phyloP scores from a whole-genome alignment of 2,888 invertebrate species.

The Sicus ferrugineus region DNA sequence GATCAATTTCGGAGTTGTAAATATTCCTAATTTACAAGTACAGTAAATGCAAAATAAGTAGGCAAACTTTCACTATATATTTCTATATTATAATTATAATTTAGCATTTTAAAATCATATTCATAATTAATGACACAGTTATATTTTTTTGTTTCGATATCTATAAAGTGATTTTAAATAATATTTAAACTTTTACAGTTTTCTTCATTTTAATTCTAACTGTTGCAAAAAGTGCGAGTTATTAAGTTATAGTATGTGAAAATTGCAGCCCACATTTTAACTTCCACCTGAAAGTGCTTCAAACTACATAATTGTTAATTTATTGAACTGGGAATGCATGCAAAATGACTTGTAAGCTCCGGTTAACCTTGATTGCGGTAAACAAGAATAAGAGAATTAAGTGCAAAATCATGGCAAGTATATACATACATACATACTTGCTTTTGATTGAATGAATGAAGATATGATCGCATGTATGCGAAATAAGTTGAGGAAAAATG shows the following conservation, averaged over 20 bases:
- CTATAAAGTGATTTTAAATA: not conserved
- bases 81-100: too few relatives aligned
- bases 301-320: not conserved
- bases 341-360: not conserved
- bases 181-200: not conserved
- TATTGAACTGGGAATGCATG: not conserved
- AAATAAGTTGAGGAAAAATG: not conserved
- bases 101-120: not conserved
- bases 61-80: too few relatives aligned
- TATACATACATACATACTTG: not conserved
- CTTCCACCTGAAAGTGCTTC: too few relatives aligned
- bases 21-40: too few relatives aligned
- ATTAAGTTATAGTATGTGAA: too few relatives aligned
- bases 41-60: too few relatives aligned
- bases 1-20: too few relatives aligned
- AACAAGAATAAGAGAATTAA: slow-evolving; percentile 7
- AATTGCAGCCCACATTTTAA: too few relatives aligned
- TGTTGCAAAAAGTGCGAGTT: too few relatives aligned
- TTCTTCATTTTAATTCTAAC: not conserved
- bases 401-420: not conserved
- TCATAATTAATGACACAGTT: not conserved
- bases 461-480: not conserved
- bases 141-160: not conserved
- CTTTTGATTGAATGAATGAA: slow-evolving; percentile 1
- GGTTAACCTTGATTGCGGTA: slow-evolving; percentile 17